These are phyloP conservation scores for Ichneumon xanthorius DNA, from an alignment of 2,888 invertebrate genomes.

Conservation along the genomic window DNA sequence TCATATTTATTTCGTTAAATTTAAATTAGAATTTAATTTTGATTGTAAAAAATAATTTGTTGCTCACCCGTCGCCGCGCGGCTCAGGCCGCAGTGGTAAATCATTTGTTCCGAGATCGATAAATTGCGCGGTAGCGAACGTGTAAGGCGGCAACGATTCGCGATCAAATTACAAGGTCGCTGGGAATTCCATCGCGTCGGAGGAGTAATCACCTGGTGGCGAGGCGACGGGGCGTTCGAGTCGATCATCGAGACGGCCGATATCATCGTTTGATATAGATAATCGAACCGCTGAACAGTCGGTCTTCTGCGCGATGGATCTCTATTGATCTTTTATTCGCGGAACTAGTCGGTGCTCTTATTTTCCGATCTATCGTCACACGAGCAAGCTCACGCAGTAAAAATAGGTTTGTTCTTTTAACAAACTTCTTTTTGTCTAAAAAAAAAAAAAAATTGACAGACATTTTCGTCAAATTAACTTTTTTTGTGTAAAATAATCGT, in stretches of 20 bases:
- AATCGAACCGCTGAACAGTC: constrained; percentile 9
- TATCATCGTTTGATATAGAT: constrained; percentile 32
- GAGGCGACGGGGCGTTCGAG: background rate
- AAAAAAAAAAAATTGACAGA: too few species aligned
- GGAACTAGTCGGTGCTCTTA: background rate
- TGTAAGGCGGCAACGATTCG: constrained; percentile 24
- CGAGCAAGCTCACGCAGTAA: background rate
- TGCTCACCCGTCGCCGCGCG: background rate
- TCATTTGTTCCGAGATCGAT: constrained; percentile 38
- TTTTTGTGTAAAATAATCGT: too few species aligned
- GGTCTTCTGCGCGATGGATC: background rate
- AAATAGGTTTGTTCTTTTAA: too few species aligned
- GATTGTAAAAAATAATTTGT: background rate
- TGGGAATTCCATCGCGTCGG: constrained; percentile 40
- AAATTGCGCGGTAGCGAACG: constrained; percentile 20
- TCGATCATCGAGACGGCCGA: constrained; percentile 34
- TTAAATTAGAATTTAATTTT: too few species aligned
- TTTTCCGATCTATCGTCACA: background rate
- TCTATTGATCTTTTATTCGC: constrained; percentile 18
- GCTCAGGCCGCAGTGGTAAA: background rate
- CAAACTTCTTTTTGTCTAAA: too few species aligned
- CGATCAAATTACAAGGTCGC: constrained; percentile 53
- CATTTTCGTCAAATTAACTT: too few species aligned
- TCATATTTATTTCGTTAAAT: too few species aligned
- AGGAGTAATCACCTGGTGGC: constrained; percentile 43